Conservation (phyloP, 2,797 vertebrate species). For the Sandelia bainsii region DNA sequence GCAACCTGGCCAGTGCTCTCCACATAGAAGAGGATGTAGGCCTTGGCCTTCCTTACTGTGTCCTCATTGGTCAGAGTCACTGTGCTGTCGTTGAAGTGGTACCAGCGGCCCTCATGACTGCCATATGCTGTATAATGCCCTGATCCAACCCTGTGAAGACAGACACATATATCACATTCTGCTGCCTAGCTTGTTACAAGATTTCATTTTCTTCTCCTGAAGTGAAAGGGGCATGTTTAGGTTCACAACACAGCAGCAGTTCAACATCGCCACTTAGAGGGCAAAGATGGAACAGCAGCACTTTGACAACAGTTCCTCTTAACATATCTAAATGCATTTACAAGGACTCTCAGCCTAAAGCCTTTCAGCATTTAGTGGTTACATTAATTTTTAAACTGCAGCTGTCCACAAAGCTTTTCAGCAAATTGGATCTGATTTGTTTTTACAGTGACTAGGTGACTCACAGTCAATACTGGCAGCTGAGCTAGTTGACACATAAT, state of each 20-base stretch:
- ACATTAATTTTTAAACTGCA: conserved; percentile 49
- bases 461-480: neutral
- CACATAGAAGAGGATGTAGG: conserved; percentile 98
- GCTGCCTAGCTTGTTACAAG: conserved; percentile 33
- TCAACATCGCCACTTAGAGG: conserved; percentile 68
- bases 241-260: neutral
- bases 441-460: conserved; percentile 3
- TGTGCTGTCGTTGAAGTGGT: conserved; percentile 99
- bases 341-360: conserved; percentile 28
- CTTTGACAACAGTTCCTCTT: neutral
- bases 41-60: conserved; percentile 95
- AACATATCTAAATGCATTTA: conserved; percentile 18
- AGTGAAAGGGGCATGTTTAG: neutral
- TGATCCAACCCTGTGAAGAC: conserved; percentile 90
- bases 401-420: conserved; percentile 36
- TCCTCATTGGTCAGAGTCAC: conserved; percentile 95
- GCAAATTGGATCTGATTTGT: conserved; percentile 32
- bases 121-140: conserved; percentile 98
- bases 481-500: conserved; percentile 15
- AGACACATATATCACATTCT: conserved; percentile 45
- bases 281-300: conserved; percentile 24
- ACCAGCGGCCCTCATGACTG: conserved; percentile 93
- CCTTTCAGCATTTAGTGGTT: conserved; percentile 36
- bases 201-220: conserved; percentile 16
- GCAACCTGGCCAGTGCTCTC: conserved; percentile 86